Percentiles rank a stretch among this genome's conserved stretches.
Evolutionary conservation across 2,797 vertebrate genomes (phyloP).

Genomic region (Zonotrichia albicollis): DNA sequence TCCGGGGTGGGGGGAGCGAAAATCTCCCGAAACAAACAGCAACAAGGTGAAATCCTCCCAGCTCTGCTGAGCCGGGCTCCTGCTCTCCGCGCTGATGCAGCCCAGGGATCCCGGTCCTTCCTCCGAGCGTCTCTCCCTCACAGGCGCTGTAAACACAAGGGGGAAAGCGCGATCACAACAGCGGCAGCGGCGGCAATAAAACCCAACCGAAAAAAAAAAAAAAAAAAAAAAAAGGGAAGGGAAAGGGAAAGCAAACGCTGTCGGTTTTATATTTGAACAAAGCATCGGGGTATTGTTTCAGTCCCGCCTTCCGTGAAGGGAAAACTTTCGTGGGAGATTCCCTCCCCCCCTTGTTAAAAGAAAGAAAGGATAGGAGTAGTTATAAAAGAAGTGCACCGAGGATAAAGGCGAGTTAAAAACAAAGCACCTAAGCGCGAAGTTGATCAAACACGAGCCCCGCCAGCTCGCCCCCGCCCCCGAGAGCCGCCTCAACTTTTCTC

Average conservation of each 20-base stretch:
- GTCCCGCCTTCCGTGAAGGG: conserved; percentile 13
- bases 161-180: conserved; percentile 33
- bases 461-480: neutral
- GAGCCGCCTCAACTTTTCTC: conserved; percentile 25
- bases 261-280: conserved; percentile 38
- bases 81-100: conserved; percentile 17
- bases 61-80: neutral
- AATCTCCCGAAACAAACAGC: conserved; percentile 36
- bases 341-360: neutral
- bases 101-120: conserved; percentile 13
- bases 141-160: conserved; percentile 60
- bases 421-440: conserved; percentile 34
- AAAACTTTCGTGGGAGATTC: conserved; percentile 47
- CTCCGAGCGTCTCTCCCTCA: conserved; percentile 35
- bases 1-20: neutral
- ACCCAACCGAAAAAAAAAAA: neutral
- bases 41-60: conserved; percentile 61
- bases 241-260: neutral
- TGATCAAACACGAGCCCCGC: neutral
- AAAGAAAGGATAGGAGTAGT: neutral
- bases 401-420: conserved; percentile 17
- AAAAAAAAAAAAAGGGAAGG: neutral
- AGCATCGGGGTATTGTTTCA: conserved; percentile 22
- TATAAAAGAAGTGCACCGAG: neutral
- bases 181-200: conserved; percentile 32